Conservation (phyloP, 2,797 vertebrate species). For the Aplochiton taeniatus region DNA sequence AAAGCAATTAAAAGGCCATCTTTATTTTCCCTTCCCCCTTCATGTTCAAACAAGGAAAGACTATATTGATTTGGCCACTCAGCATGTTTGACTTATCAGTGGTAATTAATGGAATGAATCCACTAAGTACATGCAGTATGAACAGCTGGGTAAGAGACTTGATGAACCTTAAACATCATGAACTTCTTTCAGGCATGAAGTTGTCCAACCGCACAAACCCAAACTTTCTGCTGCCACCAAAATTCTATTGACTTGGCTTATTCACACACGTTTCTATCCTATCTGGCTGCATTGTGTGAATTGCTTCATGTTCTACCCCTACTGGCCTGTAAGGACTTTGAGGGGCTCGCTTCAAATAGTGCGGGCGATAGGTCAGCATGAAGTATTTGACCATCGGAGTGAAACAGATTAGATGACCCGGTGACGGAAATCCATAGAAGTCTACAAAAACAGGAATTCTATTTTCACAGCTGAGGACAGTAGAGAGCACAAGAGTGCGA, state of each 20-base stretch:
- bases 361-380: constrained; percentile 29
- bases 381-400: constrained; percentile 28
- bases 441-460: constrained; percentile 43
- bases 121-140: too few species aligned
- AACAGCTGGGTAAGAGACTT: too few species aligned
- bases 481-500: constrained; percentile 22
- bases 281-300: too few species aligned
- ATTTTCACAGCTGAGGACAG: constrained; percentile 65
- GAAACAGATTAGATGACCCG: constrained; percentile 24
- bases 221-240: too few species aligned
- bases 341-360: constrained; percentile 19
- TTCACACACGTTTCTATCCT: too few species aligned
- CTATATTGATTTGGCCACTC: too few species aligned
- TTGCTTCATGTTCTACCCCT: neutral
- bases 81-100: too few species aligned
- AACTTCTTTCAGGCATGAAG: too few species aligned
- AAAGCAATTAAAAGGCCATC: constrained; percentile 19
- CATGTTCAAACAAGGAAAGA: constrained; percentile 18
- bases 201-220: too few species aligned
- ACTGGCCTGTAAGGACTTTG: neutral
- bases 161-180: too few species aligned
- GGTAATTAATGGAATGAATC: too few species aligned
- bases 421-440: constrained; percentile 40
- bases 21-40: neutral
- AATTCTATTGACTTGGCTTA: too few species aligned